A percentile compares a stretch with the other conserved stretches of the same genome.
phyloP scores from a whole-genome alignment of 2,113 vertebrate genomes.

The Brachyistius frenatus region DNA sequence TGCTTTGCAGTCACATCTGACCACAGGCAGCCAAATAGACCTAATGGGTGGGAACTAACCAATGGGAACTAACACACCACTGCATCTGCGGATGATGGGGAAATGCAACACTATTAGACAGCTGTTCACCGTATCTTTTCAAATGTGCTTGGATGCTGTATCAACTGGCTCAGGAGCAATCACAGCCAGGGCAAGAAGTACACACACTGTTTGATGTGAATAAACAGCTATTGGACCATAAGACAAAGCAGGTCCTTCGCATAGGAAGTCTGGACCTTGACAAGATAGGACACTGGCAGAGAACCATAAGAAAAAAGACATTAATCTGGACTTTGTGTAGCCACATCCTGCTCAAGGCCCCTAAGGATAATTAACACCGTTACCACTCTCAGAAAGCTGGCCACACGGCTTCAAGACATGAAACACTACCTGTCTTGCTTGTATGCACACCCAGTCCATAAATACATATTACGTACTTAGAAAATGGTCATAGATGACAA shows the following conservation, averaged over 20 bases:
- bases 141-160: slow-evolving; percentile 74
- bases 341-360: slow-evolving; percentile 60
- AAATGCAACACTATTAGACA: slow-evolving; percentile 81
- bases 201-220: slow-evolving; percentile 60
- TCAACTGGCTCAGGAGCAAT: slow-evolving; percentile 61
- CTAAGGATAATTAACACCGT: slow-evolving; percentile 52
- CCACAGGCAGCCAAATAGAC: slow-evolving; percentile 81
- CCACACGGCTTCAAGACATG: slow-evolving; percentile 48
- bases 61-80: slow-evolving; percentile 78
- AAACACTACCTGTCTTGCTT: slow-evolving; percentile 29
- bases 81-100: slow-evolving; percentile 74
- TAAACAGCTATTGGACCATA: slow-evolving; percentile 54
- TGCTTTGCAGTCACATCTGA: slow-evolving; percentile 82
- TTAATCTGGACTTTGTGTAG: slow-evolving; percentile 64
- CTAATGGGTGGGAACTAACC: slow-evolving; percentile 83
- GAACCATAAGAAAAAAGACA: slow-evolving; percentile 65
- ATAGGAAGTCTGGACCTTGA: slow-evolving; percentile 73
- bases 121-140: slow-evolving; percentile 78
- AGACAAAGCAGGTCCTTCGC: slow-evolving; percentile 63
- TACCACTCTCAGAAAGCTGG: slow-evolving; percentile 46
- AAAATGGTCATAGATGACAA: slow-evolving; percentile 28
- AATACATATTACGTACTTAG: slow-evolving; percentile 29
- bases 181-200: slow-evolving; percentile 41
- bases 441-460: slow-evolving; percentile 17
- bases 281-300: slow-evolving; percentile 69